Percentiles rank a stretch among this genome's conserved stretches.
phyloP scores from a whole-genome alignment of 2,113 vertebrate genomes.

The Drymodes brunneopygia region DNA sequence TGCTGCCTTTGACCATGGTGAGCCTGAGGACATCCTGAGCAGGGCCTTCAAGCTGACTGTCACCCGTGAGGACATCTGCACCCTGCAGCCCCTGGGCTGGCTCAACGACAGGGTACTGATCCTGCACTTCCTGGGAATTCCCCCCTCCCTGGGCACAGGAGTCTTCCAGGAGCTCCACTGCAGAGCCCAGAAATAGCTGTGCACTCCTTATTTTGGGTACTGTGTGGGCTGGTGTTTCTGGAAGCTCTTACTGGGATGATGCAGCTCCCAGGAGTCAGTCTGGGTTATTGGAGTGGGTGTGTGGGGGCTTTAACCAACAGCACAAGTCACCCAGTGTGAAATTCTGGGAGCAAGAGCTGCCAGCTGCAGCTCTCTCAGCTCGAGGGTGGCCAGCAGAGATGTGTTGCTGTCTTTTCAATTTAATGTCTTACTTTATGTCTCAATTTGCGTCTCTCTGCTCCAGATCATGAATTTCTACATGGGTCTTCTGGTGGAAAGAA shows the following conservation, averaged over 20 bases:
- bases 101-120: constrained; percentile 85
- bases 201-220: not conserved
- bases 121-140: not conserved
- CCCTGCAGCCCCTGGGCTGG: constrained; percentile 81
- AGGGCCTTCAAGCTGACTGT: constrained; percentile 87
- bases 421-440: not conserved
- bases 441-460: not conserved
- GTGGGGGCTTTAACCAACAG: not conserved
- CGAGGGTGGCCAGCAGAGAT: not conserved
- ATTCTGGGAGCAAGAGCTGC: not conserved
- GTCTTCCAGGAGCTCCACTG: not conserved
- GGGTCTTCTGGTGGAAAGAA: constrained; percentile 83
- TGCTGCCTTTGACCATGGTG: constrained; percentile 72
- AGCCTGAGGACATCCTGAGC: constrained; percentile 80
- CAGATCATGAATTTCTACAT: constrained; percentile 97
- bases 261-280: not conserved
- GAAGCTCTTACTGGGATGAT: not conserved
- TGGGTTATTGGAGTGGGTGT: not conserved
- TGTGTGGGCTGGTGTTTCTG: not conserved
- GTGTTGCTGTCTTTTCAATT: not conserved
- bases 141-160: not conserved
- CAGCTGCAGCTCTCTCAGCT: not conserved
- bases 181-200: not conserved
- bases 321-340: not conserved
- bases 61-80: constrained; percentile 85